Conservation (phyloP, 64 coral and sea anemone species). For the Platygyra sinensis region DNA sequence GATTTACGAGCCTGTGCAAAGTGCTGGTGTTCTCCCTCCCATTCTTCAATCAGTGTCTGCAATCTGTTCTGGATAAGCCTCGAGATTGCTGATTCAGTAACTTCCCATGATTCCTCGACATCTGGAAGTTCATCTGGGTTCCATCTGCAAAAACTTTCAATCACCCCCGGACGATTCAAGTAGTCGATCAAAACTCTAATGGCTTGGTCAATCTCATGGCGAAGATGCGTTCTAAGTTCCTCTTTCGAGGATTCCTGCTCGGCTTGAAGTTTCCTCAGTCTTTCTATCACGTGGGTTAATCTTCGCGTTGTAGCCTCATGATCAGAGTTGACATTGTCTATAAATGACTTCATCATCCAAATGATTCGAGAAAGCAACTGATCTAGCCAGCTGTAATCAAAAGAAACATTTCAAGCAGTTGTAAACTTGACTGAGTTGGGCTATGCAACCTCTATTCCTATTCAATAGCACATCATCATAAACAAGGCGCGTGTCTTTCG, state of each 20-base stretch:
- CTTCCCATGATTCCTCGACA: slow-evolving; percentile 36
- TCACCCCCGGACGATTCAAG: background rate
- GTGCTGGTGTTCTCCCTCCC: slow-evolving; percentile 25
- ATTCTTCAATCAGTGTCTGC: slow-evolving; percentile 19
- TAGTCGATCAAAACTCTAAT: background rate
- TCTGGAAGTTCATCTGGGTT: slow-evolving; percentile 12
- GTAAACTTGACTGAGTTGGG: too few relatives aligned
- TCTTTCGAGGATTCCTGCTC: background rate
- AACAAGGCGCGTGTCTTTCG: too few relatives aligned
- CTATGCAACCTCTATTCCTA: too few relatives aligned
- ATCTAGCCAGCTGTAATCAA: slow-evolving; percentile 28
- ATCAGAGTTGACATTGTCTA: background rate
- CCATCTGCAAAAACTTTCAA: slow-evolving; percentile 31
- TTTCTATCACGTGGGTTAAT: background rate
- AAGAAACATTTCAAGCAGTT: background rate
- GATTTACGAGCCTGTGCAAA: slow-evolving; percentile 20
- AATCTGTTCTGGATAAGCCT: background rate
- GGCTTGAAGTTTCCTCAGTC: background rate
- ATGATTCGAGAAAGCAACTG: slow-evolving; percentile 16
- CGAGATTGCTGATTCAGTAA: background rate
- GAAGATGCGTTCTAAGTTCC: background rate
- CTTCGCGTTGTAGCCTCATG: background rate
- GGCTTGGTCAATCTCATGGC: background rate
- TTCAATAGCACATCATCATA: too few relatives aligned
- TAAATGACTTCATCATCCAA: slow-evolving; percentile 11